Conservation (phyloP, 2,113 vertebrate genomes). For the Toxotes jaculatrix region DNA sequence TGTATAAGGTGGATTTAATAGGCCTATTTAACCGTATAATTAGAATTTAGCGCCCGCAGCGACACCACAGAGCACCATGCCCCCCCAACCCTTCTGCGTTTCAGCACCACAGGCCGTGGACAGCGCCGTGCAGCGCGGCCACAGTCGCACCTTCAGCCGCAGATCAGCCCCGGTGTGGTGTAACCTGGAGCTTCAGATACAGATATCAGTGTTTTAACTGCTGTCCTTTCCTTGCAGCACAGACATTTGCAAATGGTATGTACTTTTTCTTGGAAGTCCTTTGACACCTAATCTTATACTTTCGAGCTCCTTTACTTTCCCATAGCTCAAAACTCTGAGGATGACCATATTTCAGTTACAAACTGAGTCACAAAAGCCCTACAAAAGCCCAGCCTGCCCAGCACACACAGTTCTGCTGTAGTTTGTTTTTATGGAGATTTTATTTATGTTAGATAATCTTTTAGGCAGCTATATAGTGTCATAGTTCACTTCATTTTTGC, state of each 20-base stretch:
- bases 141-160: slow-evolving; percentile 31
- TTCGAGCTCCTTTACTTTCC: not conserved
- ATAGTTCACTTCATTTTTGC: not conserved
- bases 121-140: slow-evolving; percentile 54
- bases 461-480: too few relatives aligned
- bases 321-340: not conserved
- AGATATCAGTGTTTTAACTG: not conserved
- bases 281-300: not conserved
- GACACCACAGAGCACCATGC: not conserved
- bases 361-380: too few relatives aligned
- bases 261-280: not conserved
- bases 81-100: slow-evolving; percentile 3
- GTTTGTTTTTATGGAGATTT: not conserved
- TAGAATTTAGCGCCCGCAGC: slow-evolving; percentile 41
- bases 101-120: slow-evolving; percentile 75
- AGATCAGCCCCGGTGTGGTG: not conserved
- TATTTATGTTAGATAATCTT: too few relatives aligned
- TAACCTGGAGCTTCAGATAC: not conserved
- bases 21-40: slow-evolving; percentile 52
- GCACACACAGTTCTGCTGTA: not conserved
- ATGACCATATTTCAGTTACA: not conserved
- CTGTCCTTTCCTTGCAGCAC: not conserved
- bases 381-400: too few relatives aligned
- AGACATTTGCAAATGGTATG: not conserved
- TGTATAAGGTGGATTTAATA: slow-evolving; percentile 18